Evolutionary conservation across 2,797 vertebrate species (phyloP).

Genomic region (Meriones psammophilus): DNA sequence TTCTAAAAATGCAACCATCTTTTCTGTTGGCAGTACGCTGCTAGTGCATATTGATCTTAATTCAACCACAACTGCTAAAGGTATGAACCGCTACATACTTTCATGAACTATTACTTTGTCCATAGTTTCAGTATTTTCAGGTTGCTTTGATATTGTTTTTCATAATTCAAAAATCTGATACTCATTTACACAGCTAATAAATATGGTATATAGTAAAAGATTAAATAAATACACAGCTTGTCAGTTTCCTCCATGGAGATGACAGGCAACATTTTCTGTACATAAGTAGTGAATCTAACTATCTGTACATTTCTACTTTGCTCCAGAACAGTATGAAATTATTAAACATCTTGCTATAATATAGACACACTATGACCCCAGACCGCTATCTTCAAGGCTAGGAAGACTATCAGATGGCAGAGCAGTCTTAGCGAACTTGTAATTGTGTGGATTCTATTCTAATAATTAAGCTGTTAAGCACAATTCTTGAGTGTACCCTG

Average conservation of each 20-base stretch:
- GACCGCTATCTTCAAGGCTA: not conserved
- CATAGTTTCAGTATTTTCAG: conserved; percentile 65
- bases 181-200: conserved; percentile 46
- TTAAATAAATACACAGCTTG: conserved; percentile 33
- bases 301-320: conserved; percentile 51
- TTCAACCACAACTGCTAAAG: conserved; percentile 61
- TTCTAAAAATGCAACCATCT: conserved; percentile 52
- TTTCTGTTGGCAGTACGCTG: conserved; percentile 43
- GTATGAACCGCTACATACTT: conserved; percentile 21
- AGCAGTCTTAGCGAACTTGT: conserved; percentile 54
- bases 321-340: conserved; percentile 46
- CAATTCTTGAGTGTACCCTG: conserved; percentile 32
- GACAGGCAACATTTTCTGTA: conserved; percentile 19
- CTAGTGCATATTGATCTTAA: conserved; percentile 58
- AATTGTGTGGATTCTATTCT: not conserved
- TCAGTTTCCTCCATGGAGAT: conserved; percentile 13
- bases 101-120: conserved; percentile 35
- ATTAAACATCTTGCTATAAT: conserved; percentile 54
- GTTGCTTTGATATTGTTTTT: conserved; percentile 60
- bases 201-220: conserved; percentile 38
- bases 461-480: conserved; percentile 44
- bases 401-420: conserved; percentile 65
- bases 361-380: not conserved
- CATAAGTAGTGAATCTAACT: conserved; percentile 21
- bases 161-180: conserved; percentile 46